Evolutionary conservation across 2,797 vertebrate genomes (phyloP).

Genomic region (Parauchenoglanis punctatus): DNA sequence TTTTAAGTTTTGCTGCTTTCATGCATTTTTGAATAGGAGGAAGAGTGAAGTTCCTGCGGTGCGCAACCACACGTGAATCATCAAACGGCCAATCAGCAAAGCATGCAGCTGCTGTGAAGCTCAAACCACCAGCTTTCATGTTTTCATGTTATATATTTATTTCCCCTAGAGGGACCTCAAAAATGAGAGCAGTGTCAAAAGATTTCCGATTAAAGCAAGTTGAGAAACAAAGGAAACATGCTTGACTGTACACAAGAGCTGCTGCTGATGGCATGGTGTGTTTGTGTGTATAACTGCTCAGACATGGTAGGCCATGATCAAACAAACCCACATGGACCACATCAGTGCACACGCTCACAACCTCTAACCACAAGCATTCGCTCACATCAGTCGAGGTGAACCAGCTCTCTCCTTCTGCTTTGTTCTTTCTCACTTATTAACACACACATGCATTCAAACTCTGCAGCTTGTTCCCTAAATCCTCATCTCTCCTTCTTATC

Average conservation of each 20-base stretch:
- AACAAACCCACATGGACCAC: conserved; percentile 52
- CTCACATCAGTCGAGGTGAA: conserved; percentile 26
- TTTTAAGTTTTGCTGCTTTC: background rate
- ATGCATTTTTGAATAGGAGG: conserved; percentile 38
- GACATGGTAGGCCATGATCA: conserved; percentile 45
- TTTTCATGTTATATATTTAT: background rate
- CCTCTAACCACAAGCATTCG: conserved; percentile 27
- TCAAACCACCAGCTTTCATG: conserved; percentile 29
- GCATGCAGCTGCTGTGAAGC: conserved; percentile 20
- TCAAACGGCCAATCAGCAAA: conserved; percentile 25
- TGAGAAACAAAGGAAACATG: conserved; percentile 13
- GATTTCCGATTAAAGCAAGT: conserved; percentile 27
- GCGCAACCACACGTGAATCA: conserved; percentile 35
- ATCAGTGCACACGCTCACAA: conserved; percentile 46
- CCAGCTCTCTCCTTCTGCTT: background rate
- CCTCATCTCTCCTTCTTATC: background rate
- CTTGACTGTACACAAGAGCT: background rate
- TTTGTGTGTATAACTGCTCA: conserved; percentile 36
- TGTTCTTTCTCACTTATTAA: conserved; percentile 9
- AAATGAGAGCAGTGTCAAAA: conserved; percentile 12
- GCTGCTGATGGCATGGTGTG: conserved; percentile 22
- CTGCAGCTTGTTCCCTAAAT: background rate
- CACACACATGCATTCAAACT: background rate
- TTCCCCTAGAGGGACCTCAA: background rate
- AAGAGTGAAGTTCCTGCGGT: conserved; percentile 35